Conservation (phyloP, 2,113 vertebrate species). For the Malaclemys terrapin region DNA sequence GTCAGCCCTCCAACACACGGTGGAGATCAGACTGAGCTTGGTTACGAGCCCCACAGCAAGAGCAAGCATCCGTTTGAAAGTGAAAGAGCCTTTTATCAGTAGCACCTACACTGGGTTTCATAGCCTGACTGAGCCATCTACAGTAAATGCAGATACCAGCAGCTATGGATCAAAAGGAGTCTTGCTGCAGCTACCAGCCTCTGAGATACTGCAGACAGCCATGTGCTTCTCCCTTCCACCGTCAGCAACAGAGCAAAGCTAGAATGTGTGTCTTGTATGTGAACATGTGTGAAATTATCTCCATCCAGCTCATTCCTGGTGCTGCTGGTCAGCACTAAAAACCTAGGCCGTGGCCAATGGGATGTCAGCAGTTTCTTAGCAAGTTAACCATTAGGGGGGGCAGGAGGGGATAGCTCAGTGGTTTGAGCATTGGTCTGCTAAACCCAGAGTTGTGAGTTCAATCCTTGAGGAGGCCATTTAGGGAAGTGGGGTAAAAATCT, state of each 20-base stretch:
- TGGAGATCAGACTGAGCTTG: neutral
- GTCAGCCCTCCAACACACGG: rapidly evolving
- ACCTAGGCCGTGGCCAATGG: neutral
- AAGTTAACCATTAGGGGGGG: neutral
- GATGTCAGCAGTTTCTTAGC: neutral
- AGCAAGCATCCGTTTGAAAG: neutral
- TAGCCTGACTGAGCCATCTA: neutral
- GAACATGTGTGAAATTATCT: neutral
- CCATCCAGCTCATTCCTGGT: neutral
- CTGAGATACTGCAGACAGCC: neutral
- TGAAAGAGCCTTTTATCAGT: neutral
- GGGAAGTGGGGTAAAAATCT: too few species aligned
- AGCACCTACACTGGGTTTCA: neutral
- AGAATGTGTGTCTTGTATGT: neutral
- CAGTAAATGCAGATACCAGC: neutral
- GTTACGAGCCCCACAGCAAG: neutral
- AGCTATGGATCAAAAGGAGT: neutral
- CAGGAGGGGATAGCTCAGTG: too few species aligned
- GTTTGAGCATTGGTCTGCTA: too few species aligned
- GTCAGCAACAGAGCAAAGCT: neutral
- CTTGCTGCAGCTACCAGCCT: neutral
- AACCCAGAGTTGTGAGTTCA: too few species aligned
- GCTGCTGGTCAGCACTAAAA: neutral
- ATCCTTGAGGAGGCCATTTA: too few species aligned
- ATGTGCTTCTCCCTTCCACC: neutral